phyloP scores from a whole-genome alignment of 1,140 invertebrate species.

The Drosophila orena region DNA sequence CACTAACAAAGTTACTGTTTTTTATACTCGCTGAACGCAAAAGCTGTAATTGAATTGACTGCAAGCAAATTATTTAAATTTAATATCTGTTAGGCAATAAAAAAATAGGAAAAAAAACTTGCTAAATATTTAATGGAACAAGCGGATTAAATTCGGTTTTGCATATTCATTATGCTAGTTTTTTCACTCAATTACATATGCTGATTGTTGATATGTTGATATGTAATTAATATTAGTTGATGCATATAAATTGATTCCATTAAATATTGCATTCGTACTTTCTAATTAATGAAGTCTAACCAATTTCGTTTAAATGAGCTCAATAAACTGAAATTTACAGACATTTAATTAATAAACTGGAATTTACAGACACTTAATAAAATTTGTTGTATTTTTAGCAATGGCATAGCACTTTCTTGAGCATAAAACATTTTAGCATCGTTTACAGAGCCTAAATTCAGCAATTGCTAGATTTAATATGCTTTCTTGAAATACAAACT shows the following conservation, averaged over 20 bases:
- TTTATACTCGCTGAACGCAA: neutral
- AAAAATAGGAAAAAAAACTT: neutral
- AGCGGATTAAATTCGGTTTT: slow-evolving; percentile 4
- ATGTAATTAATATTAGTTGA: no score
- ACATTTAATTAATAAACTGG: neutral
- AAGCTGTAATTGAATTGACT: neutral
- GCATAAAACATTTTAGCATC: neutral
- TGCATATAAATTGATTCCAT: neutral
- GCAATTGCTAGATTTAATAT: slow-evolving; percentile 29
- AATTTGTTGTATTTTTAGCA: neutral
- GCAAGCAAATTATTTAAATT: no score
- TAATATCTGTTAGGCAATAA: no score
- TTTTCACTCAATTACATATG: neutral
- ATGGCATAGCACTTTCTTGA: neutral
- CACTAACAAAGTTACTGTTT: no score
- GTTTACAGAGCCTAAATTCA: slow-evolving; percentile 2
- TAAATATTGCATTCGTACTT: neutral
- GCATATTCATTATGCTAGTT: slow-evolving; percentile 10
- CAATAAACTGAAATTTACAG: no score
- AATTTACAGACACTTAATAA: neutral
- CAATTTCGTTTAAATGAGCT: neutral
- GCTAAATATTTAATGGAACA: no score
- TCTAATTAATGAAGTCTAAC: neutral
- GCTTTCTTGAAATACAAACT: slow-evolving; percentile 7
- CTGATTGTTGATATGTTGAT: no score